phyloP scores from a whole-genome alignment of 2,888 invertebrate species.

The Xanthostigma xanthostigma region DNA sequence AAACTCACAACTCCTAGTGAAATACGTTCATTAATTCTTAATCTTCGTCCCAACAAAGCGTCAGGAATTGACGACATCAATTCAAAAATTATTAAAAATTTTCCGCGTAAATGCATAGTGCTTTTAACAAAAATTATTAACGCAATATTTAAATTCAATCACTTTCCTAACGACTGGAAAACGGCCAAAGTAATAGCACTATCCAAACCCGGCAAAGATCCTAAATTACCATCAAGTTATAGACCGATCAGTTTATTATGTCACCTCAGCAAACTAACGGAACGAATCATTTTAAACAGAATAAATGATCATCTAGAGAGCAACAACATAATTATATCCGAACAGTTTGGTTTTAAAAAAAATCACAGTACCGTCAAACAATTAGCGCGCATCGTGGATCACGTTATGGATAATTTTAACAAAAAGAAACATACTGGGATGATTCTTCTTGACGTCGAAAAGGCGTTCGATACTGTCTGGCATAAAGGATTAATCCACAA shows the following conservation, averaged over 20 bases:
- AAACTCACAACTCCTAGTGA: constrained; percentile 8
- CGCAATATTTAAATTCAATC: constrained; percentile 6
- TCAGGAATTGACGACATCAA: constrained; percentile 12
- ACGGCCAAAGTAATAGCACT: constrained; percentile 12
- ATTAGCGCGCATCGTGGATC: constrained; percentile 14
- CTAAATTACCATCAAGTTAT: constrained; percentile 10
- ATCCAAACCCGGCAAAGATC: constrained; percentile 12
- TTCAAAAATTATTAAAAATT: constrained; percentile 13
- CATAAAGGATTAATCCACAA: constrained; percentile 14
- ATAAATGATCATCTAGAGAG: constrained; percentile 5
- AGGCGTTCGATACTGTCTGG: constrained; percentile 19
- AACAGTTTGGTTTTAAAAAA: constrained; percentile 19
- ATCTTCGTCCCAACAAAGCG: constrained; percentile 9
- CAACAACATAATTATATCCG: constrained; percentile 6
- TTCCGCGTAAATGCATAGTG: constrained; percentile 11
- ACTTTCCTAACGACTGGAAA: constrained; percentile 15
- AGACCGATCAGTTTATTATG: constrained; percentile 13
- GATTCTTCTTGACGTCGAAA: constrained; percentile 17
- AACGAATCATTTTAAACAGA: constrained; percentile 10
- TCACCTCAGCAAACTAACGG: constrained; percentile 14
- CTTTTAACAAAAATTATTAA: constrained; percentile 13
- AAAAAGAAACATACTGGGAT: constrained; percentile 13
- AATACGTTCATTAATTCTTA: constrained; percentile 6
- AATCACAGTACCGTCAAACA: constrained; percentile 16
- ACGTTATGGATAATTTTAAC: constrained; percentile 12